These are phyloP conservation scores for Onthophagus sagittarius DNA, from an alignment of 2,888 invertebrate species.

Conservation along the genomic window DNA sequence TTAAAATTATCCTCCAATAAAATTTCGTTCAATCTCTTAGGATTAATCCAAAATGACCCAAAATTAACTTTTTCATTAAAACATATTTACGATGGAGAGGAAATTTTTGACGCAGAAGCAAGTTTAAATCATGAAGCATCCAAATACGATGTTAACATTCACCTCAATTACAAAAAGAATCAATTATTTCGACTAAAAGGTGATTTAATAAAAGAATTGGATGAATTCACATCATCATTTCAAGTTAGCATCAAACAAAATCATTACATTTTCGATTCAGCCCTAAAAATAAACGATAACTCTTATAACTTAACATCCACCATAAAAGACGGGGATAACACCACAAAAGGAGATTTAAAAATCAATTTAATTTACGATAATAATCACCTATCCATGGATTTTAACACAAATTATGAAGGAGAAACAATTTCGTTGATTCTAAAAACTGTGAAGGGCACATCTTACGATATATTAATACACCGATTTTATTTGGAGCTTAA, in stretches of 20 bases:
- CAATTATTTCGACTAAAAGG: slow-evolving; percentile 27
- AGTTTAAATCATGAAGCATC: slow-evolving; percentile 22
- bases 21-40: slow-evolving; percentile 26
- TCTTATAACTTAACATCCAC: slow-evolving; percentile 24
- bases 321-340: slow-evolving; percentile 21
- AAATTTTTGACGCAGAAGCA: slow-evolving; percentile 25
- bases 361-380: not conserved
- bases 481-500: slow-evolving; percentile 20
- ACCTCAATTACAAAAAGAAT: slow-evolving; percentile 27
- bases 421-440: slow-evolving; percentile 14
- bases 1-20: slow-evolving; percentile 29
- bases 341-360: slow-evolving; percentile 16
- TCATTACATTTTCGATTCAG: slow-evolving; percentile 24
- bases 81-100: slow-evolving; percentile 28
- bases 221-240: slow-evolving; percentile 3
- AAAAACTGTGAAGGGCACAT: slow-evolving; percentile 4
- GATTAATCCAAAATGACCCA: slow-evolving; percentile 23
- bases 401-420: not conserved
- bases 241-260: slow-evolving; percentile 22
- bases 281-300: slow-evolving; percentile 26
- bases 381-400: not conserved
- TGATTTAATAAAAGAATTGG: not conserved
- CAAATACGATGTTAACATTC: slow-evolving; percentile 27
- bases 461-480: not conserved
- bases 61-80: slow-evolving; percentile 28